A percentile compares a stretch with the other conserved stretches of the same genome.
Evolutionary conservation across 2,888 invertebrate genomes (phyloP).

Genomic region (Perithous albicinctus): DNA sequence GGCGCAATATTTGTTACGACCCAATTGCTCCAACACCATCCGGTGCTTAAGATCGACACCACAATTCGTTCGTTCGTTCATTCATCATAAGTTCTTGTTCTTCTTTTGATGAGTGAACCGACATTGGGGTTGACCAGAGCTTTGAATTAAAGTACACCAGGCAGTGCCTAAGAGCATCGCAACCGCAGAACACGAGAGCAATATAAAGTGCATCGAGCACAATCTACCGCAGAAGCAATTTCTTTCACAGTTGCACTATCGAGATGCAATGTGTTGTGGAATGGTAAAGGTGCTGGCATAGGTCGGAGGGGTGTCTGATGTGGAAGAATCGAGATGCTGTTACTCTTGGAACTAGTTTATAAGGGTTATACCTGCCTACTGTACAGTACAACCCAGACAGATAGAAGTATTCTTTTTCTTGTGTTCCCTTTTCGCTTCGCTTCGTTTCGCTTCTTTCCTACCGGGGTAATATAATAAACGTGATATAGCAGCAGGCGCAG

Average conservation of each 20-base stretch:
- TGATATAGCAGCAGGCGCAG: constrained; percentile 72
- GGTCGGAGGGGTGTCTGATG: constrained; percentile 30
- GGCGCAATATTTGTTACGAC: constrained; percentile 23
- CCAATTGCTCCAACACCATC: not conserved
- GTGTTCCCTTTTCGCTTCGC: constrained; percentile 61
- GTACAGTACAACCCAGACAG: constrained; percentile 37
- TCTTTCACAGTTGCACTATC: constrained; percentile 44
- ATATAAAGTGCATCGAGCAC: constrained; percentile 57
- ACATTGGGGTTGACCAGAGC: not conserved
- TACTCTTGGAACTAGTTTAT: constrained; percentile 63
- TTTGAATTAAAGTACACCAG: constrained; percentile 9
- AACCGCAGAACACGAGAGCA: constrained; percentile 43
- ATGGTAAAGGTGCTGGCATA: constrained; percentile 9
- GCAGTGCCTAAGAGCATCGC: constrained; percentile 38
- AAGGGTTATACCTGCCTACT: constrained; percentile 29
- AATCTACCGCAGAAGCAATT: constrained; percentile 61
- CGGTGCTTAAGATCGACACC: not conserved
- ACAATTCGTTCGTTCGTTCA: constrained; percentile 3
- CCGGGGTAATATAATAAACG: constrained; percentile 75
- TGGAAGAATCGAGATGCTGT: constrained; percentile 59
- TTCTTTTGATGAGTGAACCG: not conserved
- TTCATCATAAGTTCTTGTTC: not conserved
- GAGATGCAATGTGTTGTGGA: constrained; percentile 34
- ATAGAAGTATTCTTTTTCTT: constrained; percentile 64
- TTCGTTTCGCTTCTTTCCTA: constrained; percentile 48